A percentile compares a stretch with the other conserved stretches of the same genome.
Conservation (phyloP, 2,888 invertebrate species). For the Galeopsomyia nigrocyanea region DNA sequence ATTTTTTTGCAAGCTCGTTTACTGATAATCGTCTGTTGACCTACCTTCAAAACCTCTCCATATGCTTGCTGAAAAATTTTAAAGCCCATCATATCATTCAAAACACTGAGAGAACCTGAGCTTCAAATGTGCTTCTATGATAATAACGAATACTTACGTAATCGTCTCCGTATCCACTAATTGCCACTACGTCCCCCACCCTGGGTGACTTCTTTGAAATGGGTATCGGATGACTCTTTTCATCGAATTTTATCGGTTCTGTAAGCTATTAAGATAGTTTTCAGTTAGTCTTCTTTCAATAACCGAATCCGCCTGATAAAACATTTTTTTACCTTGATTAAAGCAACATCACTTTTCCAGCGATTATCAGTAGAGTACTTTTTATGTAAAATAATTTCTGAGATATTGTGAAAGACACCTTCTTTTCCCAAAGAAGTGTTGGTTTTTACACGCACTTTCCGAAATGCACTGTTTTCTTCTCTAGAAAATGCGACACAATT, state of each 20-base stretch:
- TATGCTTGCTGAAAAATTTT: not conserved
- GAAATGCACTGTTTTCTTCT: not conserved
- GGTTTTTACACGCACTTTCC: not conserved
- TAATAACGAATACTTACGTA: too few relatives aligned
- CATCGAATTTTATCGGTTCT: constrained; percentile 22
- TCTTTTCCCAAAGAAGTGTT: not conserved
- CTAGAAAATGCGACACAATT: not conserved
- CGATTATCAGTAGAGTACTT: not conserved
- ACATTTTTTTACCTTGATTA: constrained; percentile 16
- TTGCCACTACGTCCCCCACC: constrained; percentile 7
- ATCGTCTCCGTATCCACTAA: constrained; percentile 25
- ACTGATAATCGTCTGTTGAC: not conserved
- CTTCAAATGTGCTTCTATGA: too few relatives aligned
- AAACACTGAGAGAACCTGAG: not conserved
- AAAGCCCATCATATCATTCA: too few relatives aligned
- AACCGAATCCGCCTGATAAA: too few relatives aligned
- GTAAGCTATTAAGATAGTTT: not conserved
- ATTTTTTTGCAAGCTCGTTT: not conserved
- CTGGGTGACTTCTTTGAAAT: constrained; percentile 7
- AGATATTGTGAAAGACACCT: not conserved
- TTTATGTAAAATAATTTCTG: constrained; percentile 3
- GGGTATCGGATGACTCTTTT: constrained; percentile 11
- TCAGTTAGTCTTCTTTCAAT: too few relatives aligned
- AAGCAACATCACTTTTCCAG: constrained; percentile 13
- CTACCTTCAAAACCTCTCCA: not conserved